phyloP scores from a whole-genome alignment of 2,797 vertebrate species.

The Aldrovandia affinis region DNA sequence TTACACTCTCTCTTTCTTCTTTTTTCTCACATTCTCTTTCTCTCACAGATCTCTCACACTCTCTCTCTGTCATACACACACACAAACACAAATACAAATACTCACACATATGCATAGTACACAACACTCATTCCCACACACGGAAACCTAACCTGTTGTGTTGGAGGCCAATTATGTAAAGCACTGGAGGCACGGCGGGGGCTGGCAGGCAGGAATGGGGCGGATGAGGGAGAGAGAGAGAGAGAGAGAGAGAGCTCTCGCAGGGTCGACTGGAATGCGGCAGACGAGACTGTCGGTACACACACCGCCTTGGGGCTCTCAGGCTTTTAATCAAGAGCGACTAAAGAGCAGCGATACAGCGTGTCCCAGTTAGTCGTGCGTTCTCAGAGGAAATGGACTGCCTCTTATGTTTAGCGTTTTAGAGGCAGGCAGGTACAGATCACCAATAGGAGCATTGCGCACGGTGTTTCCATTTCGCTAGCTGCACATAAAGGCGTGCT shows the following conservation, averaged over 20 bases:
- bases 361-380: neutral
- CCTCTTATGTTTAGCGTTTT: neutral
- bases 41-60: neutral
- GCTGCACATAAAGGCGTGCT: neutral
- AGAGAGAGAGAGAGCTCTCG: neutral
- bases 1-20: too few species aligned
- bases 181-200: neutral
- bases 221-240: neutral
- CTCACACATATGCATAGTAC: neutral
- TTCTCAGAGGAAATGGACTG: neutral
- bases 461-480: neutral
- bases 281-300: neutral
- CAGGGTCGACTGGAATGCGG: neutral
- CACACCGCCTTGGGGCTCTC: neutral
- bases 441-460: too few species aligned
- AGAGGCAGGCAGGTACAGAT: too few species aligned
- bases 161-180: constrained; percentile 14
- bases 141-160: neutral
- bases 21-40: neutral
- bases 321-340: neutral
- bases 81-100: neutral
- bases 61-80: neutral
- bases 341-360: neutral
- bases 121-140: neutral
- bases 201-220: neutral